Percentiles rank a stretch among this genome's conserved stretches.
Conservation (phyloP, 2,888 invertebrate genomes). For the Agelastica alni region DNA sequence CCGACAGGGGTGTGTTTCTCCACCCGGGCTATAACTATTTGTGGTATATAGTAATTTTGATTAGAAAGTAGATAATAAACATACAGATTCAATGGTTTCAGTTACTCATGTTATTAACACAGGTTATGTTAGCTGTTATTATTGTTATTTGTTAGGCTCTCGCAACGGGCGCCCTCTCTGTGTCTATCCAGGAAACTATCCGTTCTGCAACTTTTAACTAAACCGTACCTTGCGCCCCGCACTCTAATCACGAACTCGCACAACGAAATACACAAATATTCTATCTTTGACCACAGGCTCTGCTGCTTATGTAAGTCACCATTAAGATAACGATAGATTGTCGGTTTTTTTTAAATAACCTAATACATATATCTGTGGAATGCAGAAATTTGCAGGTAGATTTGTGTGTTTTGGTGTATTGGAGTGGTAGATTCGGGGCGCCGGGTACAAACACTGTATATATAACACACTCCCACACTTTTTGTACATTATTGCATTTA, state of each 20-base stretch:
- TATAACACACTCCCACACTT: conserved; percentile 44
- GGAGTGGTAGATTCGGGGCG: no score
- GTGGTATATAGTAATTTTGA: conserved; percentile 61
- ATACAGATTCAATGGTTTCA: conserved; percentile 59
- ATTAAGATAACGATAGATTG: no score
- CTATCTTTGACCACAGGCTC: no score
- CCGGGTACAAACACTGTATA: conserved; percentile 46
- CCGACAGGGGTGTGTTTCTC: conserved; percentile 47
- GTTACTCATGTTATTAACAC: conserved; percentile 56
- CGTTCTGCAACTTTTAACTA: conserved; percentile 21
- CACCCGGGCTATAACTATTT: conserved; percentile 55
- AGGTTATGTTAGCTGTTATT: conserved; percentile 58
- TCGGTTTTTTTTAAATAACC: no score
- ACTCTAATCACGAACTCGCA: no score
- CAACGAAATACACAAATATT: no score
- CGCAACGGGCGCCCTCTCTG: conserved; percentile 35
- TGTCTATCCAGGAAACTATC: conserved; percentile 36
- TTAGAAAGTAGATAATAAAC: conserved; percentile 59
- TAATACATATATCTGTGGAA: no score
- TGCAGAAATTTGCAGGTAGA: no score
- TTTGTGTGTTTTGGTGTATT: no score
- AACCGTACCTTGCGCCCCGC: no score
- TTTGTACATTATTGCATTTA: conserved; percentile 42
- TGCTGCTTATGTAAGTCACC: no score
- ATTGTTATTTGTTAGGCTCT: conserved; percentile 56